Evolutionary conservation across 2,113 vertebrate species (phyloP).

Genomic region (Bujurquina vittata): DNA sequence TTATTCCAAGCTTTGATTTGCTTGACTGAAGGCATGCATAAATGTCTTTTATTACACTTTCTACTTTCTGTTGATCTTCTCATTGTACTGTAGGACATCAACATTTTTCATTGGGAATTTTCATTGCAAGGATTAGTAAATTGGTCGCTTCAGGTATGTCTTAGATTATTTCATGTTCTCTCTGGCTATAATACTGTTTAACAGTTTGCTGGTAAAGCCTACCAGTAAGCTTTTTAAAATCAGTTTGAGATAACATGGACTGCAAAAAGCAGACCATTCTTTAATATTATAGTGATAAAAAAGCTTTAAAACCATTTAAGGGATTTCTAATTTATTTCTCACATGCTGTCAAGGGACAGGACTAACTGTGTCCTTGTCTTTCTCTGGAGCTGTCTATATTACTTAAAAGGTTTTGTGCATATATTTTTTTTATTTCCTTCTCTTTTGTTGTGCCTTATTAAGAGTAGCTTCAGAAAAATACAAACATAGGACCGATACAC

Average conservation of each 20-base stretch:
- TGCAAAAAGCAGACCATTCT: background rate
- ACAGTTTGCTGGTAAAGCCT: background rate
- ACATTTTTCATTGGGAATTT: background rate
- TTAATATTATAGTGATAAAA: background rate
- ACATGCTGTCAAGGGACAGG: background rate
- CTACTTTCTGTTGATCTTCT: background rate
- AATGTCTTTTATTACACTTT: background rate
- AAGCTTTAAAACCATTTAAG: background rate
- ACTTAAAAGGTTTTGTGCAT: background rate
- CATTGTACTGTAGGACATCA: background rate
- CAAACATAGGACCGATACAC: slow-evolving; percentile 24
- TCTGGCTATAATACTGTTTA: background rate
- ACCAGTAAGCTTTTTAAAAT: background rate
- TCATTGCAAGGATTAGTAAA: background rate
- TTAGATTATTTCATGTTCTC: background rate
- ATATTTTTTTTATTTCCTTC: background rate
- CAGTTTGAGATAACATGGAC: background rate
- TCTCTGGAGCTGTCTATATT: background rate
- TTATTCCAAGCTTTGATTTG: background rate
- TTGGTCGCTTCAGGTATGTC: background rate
- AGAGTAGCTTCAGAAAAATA: slow-evolving; percentile 17
- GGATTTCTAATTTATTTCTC: background rate
- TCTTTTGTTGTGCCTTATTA: slow-evolving; percentile 25
- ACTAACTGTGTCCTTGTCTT: background rate
- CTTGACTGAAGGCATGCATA: background rate